Conservation (phyloP, 2,113 vertebrate species). For the Hiodon alosoides region DNA sequence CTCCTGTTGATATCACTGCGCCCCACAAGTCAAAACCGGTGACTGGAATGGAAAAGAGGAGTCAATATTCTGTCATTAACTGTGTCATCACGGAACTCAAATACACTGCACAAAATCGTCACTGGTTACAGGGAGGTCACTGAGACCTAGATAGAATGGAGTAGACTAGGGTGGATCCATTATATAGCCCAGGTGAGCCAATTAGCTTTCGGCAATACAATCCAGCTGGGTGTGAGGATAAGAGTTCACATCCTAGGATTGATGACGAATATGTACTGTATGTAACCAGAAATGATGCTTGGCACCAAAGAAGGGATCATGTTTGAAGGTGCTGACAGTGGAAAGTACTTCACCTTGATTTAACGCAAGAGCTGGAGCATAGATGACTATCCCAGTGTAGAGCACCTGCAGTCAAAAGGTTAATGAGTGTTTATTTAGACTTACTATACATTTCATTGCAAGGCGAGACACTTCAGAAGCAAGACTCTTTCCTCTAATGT, state of each 20-base stretch:
- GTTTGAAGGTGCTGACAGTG: background rate
- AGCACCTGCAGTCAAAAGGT: slow-evolving; percentile 61
- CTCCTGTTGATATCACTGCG: slow-evolving; percentile 74
- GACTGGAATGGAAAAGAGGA: slow-evolving; percentile 55
- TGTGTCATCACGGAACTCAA: background rate
- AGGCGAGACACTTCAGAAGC: no score
- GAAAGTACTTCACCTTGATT: slow-evolving; percentile 75
- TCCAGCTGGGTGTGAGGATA: no score
- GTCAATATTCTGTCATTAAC: background rate
- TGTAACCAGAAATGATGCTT: background rate
- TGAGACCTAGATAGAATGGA: background rate
- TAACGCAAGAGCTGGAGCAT: slow-evolving; percentile 88
- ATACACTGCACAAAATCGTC: background rate
- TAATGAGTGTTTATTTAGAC: background rate
- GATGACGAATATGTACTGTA: no score
- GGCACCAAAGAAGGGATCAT: background rate
- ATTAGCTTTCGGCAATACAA: no score
- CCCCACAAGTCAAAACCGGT: slow-evolving; percentile 83
- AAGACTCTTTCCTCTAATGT: no score
- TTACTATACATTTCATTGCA: background rate
- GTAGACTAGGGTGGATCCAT: background rate
- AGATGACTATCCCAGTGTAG: slow-evolving; percentile 94
- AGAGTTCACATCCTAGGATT: no score
- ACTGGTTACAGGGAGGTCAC: background rate
- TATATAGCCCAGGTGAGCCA: background rate